Conservation (phyloP, 2,888 invertebrate species). For the Mimumesa dahlbomi region DNA sequence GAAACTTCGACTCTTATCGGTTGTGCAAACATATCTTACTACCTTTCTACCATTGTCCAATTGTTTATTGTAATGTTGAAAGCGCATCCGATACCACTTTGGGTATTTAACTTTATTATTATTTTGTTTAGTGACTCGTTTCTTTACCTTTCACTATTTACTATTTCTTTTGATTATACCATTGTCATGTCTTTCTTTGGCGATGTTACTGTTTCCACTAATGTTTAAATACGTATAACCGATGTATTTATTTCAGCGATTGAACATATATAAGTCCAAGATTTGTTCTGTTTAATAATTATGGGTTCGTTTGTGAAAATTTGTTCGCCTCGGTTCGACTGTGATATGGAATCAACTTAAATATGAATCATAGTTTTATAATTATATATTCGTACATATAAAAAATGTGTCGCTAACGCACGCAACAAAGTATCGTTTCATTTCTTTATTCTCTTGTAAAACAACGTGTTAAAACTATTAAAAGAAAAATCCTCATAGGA, state of each 20-base stretch:
- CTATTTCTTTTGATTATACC: conserved; percentile 19
- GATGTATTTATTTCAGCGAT: conserved; percentile 79
- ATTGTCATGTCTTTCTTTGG: conserved; percentile 26
- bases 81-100: conserved; percentile 35
- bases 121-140: conserved; percentile 3
- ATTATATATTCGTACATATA: too few relatives aligned
- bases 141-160: background rate
- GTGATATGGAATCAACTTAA: too few relatives aligned
- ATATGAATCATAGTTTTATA: too few relatives aligned
- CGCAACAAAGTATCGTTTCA: too few relatives aligned
- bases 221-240: conserved; percentile 78
- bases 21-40: conserved; percentile 41
- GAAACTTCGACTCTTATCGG: conserved; percentile 32
- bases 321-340: conserved; percentile 30
- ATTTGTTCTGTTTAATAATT: conserved; percentile 40
- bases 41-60: conserved; percentile 43
- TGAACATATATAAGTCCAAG: conserved; percentile 27
- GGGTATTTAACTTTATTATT: conserved; percentile 7
- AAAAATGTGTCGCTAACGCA: too few relatives aligned
- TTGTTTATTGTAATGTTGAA: conserved; percentile 52
- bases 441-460: too few relatives aligned
- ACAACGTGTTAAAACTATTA: too few relatives aligned
- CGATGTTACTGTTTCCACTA: conserved; percentile 43
- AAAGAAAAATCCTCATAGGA: background rate
- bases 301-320: conserved; percentile 11